These are phyloP conservation scores for Microctenopoma lineatum DNA, from an alignment of 2,797 vertebrate genomes.

Conservation along the genomic window DNA sequence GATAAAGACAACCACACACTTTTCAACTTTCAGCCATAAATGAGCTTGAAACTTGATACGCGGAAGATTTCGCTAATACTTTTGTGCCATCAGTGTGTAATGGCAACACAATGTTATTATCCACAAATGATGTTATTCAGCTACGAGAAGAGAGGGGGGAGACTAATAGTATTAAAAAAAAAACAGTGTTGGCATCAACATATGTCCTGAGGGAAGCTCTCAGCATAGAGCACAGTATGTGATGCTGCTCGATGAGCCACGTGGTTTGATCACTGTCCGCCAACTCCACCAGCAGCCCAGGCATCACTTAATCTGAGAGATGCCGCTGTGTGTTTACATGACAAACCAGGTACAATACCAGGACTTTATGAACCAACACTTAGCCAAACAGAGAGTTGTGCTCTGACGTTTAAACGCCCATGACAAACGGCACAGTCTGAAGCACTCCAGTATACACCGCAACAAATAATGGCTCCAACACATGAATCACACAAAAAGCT, in stretches of 20 bases:
- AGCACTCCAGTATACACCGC: not conserved
- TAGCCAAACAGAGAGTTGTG: not conserved
- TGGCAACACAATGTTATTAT: conserved; percentile 35
- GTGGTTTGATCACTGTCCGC: conserved; percentile 18
- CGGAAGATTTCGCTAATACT: conserved; percentile 12
- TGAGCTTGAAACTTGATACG: conserved; percentile 29
- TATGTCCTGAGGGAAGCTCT: not conserved
- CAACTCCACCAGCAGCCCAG: conserved; percentile 20
- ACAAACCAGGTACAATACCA: conserved; percentile 11
- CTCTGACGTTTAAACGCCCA: conserved; percentile 46
- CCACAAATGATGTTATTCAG: conserved; percentile 19
- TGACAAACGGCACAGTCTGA: not conserved
- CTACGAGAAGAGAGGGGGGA: not conserved
- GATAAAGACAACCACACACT: conserved; percentile 15
- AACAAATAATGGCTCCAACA: conserved; percentile 9
- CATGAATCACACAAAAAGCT: not conserved
- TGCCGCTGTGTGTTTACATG: conserved; percentile 12
- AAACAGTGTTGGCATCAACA: not conserved
- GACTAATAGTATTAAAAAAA: not conserved
- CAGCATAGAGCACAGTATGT: conserved; percentile 1
- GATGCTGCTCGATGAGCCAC: conserved; percentile 15
- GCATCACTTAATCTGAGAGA: conserved; percentile 25
- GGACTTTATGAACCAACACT: conserved; percentile 27
- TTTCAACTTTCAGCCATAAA: conserved; percentile 21
- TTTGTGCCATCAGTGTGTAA: conserved; percentile 22